phyloP scores from a whole-genome alignment of 2,797 vertebrate genomes.

The Pyrocephalus nanus region DNA sequence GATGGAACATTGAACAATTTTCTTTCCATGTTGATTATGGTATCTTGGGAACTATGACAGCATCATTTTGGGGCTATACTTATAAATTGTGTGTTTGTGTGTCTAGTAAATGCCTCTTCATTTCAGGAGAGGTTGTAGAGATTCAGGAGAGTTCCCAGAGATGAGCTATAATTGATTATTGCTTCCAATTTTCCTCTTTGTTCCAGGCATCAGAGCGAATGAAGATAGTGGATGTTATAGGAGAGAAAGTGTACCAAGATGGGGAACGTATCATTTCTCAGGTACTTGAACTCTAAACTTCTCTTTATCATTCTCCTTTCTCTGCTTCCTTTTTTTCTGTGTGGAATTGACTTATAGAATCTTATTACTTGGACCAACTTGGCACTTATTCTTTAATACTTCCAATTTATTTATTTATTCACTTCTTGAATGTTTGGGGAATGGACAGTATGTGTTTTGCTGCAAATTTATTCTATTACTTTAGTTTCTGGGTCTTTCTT shows the following conservation, averaged over 20 bases:
- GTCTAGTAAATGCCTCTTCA: background rate
- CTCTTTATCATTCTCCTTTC: background rate
- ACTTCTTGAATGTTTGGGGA: background rate
- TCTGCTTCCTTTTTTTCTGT: background rate
- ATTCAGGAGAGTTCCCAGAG: background rate
- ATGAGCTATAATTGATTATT: background rate
- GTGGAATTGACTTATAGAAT: background rate
- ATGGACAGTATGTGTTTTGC: background rate
- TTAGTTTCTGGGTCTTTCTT: background rate
- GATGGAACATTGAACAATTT: background rate
- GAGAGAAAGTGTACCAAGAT: conserved; percentile 87
- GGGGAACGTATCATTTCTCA: conserved; percentile 92
- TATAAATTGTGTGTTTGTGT: background rate
- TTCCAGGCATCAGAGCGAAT: conserved; percentile 90
- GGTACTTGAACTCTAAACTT: conserved; percentile 60
- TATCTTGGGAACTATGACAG: background rate
- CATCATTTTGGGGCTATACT: background rate
- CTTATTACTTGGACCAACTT: background rate
- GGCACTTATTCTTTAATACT: background rate
- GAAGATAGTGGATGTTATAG: conserved; percentile 98
- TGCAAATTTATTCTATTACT: background rate
- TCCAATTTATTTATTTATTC: background rate
- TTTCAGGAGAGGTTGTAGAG: background rate
- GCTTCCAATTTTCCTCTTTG: background rate
- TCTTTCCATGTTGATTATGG: background rate